A percentile compares a stretch with the other conserved stretches of the same genome.
These are phyloP conservation scores for Tigriopus californicus DNA, from an alignment of 2,888 invertebrate genomes.

Conservation along the genomic window DNA sequence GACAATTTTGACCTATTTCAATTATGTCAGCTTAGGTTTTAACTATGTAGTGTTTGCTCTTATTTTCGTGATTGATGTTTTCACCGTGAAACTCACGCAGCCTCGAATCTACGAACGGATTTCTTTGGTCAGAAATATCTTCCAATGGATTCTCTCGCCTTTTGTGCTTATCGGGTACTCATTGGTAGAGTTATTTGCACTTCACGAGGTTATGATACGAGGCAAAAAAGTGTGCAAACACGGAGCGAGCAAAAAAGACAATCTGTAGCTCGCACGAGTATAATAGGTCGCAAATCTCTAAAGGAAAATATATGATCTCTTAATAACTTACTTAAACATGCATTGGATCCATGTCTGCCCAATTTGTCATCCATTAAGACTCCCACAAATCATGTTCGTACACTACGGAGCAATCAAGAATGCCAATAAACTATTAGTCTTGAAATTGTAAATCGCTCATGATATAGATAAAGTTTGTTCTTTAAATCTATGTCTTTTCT, in stretches of 20 bases:
- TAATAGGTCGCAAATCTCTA: not conserved
- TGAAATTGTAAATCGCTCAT: too few species aligned
- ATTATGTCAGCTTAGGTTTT: not conserved
- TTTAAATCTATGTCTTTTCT: too few species aligned
- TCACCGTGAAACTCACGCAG: not conserved
- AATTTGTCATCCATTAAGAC: too few species aligned
- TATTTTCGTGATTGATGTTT: not conserved
- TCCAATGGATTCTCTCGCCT: not conserved
- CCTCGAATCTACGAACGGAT: not conserved
- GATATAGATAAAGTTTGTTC: too few species aligned
- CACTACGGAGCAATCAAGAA: too few species aligned
- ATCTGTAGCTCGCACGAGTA: not conserved
- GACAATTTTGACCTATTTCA: not conserved
- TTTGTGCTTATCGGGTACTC: slow-evolving; percentile 1
- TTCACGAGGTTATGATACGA: not conserved
- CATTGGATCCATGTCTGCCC: too few species aligned
- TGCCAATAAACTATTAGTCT: too few species aligned
- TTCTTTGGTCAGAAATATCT: slow-evolving; percentile 1
- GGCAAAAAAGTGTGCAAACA: slow-evolving; percentile 10
- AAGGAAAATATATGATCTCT: too few species aligned
- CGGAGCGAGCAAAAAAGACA: slow-evolving; percentile 8
- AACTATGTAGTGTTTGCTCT: not conserved
- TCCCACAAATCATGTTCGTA: too few species aligned
- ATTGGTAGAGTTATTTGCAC: slow-evolving; percentile 5
- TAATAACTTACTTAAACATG: too few species aligned